Base-by-base conservation (phyloP, 2,113 vertebrate genomes). In the Neopipo cinnamomea region DNA sequence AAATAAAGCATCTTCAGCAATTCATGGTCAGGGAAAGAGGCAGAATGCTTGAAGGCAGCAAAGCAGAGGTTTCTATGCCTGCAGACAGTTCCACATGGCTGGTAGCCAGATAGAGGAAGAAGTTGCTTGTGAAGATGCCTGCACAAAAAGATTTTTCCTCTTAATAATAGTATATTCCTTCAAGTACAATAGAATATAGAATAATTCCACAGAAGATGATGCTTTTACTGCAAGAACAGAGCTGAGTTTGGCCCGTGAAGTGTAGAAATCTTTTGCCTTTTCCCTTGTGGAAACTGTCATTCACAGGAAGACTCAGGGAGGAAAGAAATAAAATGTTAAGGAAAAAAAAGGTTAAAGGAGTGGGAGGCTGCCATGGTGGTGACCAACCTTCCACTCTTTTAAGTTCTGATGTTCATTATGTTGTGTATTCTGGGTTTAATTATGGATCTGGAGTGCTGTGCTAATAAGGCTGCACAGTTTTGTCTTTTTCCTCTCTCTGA, bases 391-490 rank as follows among this genome's bases (percentile, higher is more conserved):
- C 39, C n/a, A 52, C 30, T 90, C 47, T 44, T 70, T 56, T 92
- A 55, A 83, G 61, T 93, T 56, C 61, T 88, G 41, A 85, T 79
- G 20, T 78, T 35, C 77, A 46, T 90, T 91, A 66, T 24, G 4
- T 82, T 87, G n/a, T 33, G 11, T 35, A 3, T 92, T 94, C 59
- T 78, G 85, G 56, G 56, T 92, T 97, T 96, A 94, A 90, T 93
- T 93, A 90, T 2, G 24, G 44, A 80, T 78, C 65, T 74, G 56
- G 76, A 91, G 49, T 33, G 8, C 75, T 63, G 68, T 16, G 31
- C 39, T 93, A 89, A 96, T 86, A 88, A 84, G 61, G 15, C 50
- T 88, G 49, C 68, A 56, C 27, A 74, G 52, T 94, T 96, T 88
- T 91, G 65, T 66, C 72, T 92, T 89, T 50, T 89, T 30, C 67